These are phyloP conservation scores for Acanthococcus lagerstroemiae DNA, from an alignment of 2,888 invertebrate genomes.

Conservation along the genomic window DNA sequence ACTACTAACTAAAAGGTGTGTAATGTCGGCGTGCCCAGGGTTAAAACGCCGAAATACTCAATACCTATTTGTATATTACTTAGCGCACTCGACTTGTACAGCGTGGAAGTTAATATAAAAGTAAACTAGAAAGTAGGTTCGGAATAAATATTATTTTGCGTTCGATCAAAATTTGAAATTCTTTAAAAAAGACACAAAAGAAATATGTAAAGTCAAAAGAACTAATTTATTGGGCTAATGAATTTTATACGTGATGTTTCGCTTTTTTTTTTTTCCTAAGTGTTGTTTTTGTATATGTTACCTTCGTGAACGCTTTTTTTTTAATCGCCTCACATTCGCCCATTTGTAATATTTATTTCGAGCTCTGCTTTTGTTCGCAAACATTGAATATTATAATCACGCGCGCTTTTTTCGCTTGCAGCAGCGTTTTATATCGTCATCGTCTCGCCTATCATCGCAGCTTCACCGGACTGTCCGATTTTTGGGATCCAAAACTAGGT, in stretches of 20 bases:
- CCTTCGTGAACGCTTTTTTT: neutral
- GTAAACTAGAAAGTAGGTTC: neutral
- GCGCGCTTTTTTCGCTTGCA: constrained; percentile 2
- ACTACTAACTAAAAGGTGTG: too few species aligned
- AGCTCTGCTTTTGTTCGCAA: constrained; percentile 14
- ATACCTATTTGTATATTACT: too few species aligned
- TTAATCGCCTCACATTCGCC: neutral
- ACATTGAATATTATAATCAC: constrained; percentile 5
- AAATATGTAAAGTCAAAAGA: neutral
- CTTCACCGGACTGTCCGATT: too few species aligned
- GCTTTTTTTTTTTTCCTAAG: neutral
- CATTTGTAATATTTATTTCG: constrained; percentile 26
- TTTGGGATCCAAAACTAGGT: too few species aligned
- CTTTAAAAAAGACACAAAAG: neutral
- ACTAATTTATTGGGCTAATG: constrained; percentile 25
- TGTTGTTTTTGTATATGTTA: neutral
- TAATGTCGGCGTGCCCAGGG: too few species aligned
- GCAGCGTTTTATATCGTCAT: neutral
- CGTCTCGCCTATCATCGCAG: neutral
- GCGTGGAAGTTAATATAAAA: neutral
- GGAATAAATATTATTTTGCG: constrained; percentile 18
- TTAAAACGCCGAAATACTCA: too few species aligned
- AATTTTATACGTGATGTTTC: neutral
- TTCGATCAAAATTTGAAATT: neutral
- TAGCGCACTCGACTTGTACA: neutral